Percentiles rank a stretch among this genome's conserved stretches.
Evolutionary conservation across 1,140 invertebrate genomes (phyloP).

Genomic region (Drosophila navojoa): DNA sequence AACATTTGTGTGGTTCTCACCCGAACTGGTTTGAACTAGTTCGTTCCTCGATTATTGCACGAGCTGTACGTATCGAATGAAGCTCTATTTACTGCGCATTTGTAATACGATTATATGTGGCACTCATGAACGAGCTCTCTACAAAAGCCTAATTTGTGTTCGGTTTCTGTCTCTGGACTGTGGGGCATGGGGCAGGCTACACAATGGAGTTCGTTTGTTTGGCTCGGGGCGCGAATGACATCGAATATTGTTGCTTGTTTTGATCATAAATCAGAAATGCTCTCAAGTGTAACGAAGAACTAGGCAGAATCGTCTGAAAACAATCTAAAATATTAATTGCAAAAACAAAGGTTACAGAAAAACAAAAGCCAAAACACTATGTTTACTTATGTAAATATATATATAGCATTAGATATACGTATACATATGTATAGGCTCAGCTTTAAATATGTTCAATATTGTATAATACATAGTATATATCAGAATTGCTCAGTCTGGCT

Average conservation of each 20-base stretch:
- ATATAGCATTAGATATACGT: too few species aligned
- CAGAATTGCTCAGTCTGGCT: too few species aligned
- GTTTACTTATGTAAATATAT: neutral
- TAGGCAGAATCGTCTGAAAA: constrained; percentile 41
- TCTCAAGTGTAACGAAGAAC: constrained; percentile 72
- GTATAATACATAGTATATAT: too few species aligned
- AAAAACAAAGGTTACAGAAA: constrained; percentile 17
- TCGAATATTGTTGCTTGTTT: constrained; percentile 57
- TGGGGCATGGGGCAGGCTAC: constrained; percentile 3
- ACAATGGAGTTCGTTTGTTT: constrained; percentile 66
- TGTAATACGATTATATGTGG: constrained; percentile 38
- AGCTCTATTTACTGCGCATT: constrained; percentile 44
- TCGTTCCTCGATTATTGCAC: neutral
- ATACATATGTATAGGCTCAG: too few species aligned
- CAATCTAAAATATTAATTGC: constrained; percentile 11
- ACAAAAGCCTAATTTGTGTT: constrained; percentile 44
- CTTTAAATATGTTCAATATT: too few species aligned
- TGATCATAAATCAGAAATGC: constrained; percentile 67
- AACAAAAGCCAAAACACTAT: neutral
- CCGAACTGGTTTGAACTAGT: neutral
- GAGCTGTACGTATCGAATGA: constrained; percentile 11
- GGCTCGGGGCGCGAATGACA: constrained; percentile 8
- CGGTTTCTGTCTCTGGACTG: neutral
- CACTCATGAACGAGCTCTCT: constrained; percentile 2
- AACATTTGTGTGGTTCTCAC: neutral